Conservation (phyloP, 2,113 vertebrate species). For the Brevimyrus niger region DNA sequence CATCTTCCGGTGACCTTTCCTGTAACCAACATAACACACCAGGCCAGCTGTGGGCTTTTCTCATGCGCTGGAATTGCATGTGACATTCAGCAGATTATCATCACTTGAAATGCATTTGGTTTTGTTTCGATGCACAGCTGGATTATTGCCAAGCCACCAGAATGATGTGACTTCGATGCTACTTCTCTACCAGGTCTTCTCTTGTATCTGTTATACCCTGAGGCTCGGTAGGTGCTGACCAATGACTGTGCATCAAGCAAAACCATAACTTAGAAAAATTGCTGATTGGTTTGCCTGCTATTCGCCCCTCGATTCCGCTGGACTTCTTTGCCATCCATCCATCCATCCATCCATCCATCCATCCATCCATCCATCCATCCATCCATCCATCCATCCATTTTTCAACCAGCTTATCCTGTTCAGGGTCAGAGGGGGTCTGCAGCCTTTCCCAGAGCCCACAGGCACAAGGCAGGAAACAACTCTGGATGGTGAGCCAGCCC, state of each 20-base stretch:
- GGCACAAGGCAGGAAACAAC: no score
- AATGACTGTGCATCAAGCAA: background rate
- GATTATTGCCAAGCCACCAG: background rate
- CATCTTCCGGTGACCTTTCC: conserved; percentile 22
- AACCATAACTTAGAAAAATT: background rate
- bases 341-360: background rate
- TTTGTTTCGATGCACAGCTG: background rate
- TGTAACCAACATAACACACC: background rate
- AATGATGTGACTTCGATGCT: background rate
- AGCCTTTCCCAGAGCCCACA: no score
- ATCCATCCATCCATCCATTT: background rate
- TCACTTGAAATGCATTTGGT: background rate
- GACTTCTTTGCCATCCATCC: background rate
- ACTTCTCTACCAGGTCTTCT: background rate
- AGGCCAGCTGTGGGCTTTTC: background rate
- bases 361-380: background rate
- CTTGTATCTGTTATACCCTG: background rate
- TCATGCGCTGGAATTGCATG: conserved; percentile 2
- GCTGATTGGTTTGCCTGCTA: background rate
- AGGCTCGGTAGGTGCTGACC: background rate
- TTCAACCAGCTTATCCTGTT: background rate
- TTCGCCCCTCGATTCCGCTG: background rate
- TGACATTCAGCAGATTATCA: background rate
- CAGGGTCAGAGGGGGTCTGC: background rate
- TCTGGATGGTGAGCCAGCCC: no score